Base-by-base conservation (phyloP, 2,797 vertebrate species). In the Rhabdomys pumilio region DNA sequence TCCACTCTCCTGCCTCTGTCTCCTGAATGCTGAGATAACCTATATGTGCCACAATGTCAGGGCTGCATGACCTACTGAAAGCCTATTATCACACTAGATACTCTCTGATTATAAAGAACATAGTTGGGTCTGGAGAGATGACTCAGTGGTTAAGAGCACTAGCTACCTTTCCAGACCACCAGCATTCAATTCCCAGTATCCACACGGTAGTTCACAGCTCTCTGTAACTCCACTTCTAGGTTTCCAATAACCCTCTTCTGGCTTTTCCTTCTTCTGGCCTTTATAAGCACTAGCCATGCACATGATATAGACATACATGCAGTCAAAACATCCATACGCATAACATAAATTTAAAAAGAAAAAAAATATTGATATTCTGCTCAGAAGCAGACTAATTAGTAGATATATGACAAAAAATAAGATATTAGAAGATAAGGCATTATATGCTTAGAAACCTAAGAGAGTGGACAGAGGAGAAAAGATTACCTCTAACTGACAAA, bases 1-100 rank as follows among this genome's bases (percentile, higher is more conserved):
- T 55, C 13, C 20, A 72, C 73, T n/a, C n/a, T 72, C 34, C 7
- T 72, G 67, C 67, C 34, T 69, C 34, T 59, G 53, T 38, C 24
- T 20, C 86, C 50, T 41, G 50, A 87, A 44, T 44, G 69, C 86
- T 88, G 26, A 57, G n/a, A 59, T 75, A 38, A 75, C 17, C 14
- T 38, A 3, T 55, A 73, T 12, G 38, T 41, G 34, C 26, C 69
- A 88, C 53, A 73, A 59, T 59, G 31, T n/a, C 31, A 87, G n/a
- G 24, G 11, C 50, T 73, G 47, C 82, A 24, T 69, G 75, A 65
- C n/a, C 84, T 93, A 94, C 2, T 83, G 34, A 92, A 88, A 19
- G 47, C 20, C 93, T 89, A 47, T 47, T 96, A 65, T 95, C 47
- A 34, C 55, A 94, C 19, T 90, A 83, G 24, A 87, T 89, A 53